These are phyloP conservation scores for Zaprionus ghesquierei DNA, from an alignment of 1,140 invertebrate species.

Conservation along the genomic window DNA sequence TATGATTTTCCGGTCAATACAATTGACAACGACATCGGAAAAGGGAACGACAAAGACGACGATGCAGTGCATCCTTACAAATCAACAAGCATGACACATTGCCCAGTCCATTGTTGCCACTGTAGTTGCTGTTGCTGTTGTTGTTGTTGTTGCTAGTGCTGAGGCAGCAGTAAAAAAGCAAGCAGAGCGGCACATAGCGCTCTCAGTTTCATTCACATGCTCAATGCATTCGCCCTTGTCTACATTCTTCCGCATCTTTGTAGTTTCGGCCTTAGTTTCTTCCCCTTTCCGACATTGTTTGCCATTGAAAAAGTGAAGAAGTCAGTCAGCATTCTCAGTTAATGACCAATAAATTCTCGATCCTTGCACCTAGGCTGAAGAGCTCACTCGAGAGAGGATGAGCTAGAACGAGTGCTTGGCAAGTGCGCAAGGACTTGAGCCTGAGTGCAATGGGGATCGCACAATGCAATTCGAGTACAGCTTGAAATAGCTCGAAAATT, in stretches of 20 bases:
- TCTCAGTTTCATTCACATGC: background rate
- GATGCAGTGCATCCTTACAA: conserved; percentile 70
- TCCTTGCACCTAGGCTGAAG: background rate
- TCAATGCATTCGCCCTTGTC: conserved; percentile 15
- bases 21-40: conserved; percentile 46
- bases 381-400: too few relatives aligned
- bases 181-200: conserved; percentile 12
- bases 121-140: conserved; percentile 16
- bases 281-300: conserved; percentile 3
- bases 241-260: conserved; percentile 2
- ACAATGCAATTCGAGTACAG: background rate
- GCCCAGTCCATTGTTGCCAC: conserved; percentile 14
- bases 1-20: conserved; percentile 80
- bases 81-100: conserved; percentile 80
- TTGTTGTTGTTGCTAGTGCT: conserved; percentile 25
- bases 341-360: conserved; percentile 37
- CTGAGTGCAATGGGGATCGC: background rate
- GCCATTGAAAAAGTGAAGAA: background rate
- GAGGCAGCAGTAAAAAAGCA: conserved; percentile 56
- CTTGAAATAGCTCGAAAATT: background rate
- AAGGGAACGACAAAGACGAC: background rate
- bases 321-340: background rate
- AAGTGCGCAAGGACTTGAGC: background rate
- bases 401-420: background rate
- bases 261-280: background rate